Evolutionary conservation across 1,140 invertebrate species (phyloP).

Genomic region (Drosophila albomicans): DNA sequence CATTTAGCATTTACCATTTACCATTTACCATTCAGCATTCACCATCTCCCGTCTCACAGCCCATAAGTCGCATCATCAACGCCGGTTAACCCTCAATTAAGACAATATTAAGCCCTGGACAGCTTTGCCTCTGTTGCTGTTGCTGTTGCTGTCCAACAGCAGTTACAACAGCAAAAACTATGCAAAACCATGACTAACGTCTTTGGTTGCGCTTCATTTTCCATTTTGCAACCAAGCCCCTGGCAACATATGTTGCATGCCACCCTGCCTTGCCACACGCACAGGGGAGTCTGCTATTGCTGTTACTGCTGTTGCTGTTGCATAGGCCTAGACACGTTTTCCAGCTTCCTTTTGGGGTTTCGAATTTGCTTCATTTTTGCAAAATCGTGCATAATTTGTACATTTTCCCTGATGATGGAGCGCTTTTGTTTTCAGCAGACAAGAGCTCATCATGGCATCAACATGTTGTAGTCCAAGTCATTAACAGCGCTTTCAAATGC

Average conservation of each 20-base stretch:
- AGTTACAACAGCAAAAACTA: conserved; percentile 67
- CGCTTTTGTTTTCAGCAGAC: conserved; percentile 48
- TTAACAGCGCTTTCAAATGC: conserved; percentile 51
- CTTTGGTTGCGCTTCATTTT: conserved; percentile 80
- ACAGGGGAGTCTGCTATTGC: conserved; percentile 3
- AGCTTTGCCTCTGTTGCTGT: conserved; percentile 14
- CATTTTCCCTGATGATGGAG: conserved; percentile 75
- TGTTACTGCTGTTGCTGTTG: conserved; percentile 7
- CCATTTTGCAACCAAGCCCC: conserved; percentile 54
- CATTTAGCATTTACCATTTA: not conserved
- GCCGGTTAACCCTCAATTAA: conserved; percentile 85
- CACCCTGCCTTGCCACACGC: conserved; percentile 21
- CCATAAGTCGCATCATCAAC: conserved; percentile 84
- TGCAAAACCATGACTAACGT: conserved; percentile 84
- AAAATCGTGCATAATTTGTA: conserved; percentile 75
- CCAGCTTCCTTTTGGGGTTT: conserved; percentile 21
- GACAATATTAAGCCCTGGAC: conserved; percentile 83
- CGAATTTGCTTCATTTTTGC: conserved; percentile 14
- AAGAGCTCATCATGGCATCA: conserved; percentile 30
- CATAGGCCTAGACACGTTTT: conserved; percentile 63
- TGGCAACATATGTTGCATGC: conserved; percentile 79
- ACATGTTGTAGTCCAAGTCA: conserved; percentile 56
- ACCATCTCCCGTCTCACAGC: conserved; percentile 49
- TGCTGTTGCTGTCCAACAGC: conserved; percentile 6
- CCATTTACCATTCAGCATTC: not conserved